Base-by-base conservation (phyloP, 2,888 invertebrate genomes). In the Morpho helenor region DNA sequence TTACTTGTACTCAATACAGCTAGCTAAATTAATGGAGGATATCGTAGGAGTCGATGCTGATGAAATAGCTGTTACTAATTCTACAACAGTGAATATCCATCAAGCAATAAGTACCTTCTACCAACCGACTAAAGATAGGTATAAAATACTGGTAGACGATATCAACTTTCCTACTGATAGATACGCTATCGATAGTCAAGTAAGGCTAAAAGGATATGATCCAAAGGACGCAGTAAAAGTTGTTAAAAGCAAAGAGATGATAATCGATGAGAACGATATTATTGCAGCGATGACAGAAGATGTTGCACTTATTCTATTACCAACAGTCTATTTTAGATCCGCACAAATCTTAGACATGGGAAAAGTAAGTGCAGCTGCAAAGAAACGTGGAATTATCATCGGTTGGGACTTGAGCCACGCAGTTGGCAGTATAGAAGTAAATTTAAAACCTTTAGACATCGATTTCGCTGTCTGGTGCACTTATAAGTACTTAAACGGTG, bases 381-480 rank as follows among this genome's bases (percentile, higher is more conserved):
- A 73, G 63, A 67, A 79, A 52, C 66, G 73, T 44, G 74, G 69
- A 2, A 85, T 87, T 23, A 66, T 80, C 1, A 78, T 88, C 0
- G 88, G 88, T 1, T 88, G 87, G 87, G 88, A 88, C 52, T 65
- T 87, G 2, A 78, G 84, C 40, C 88, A 88, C 23, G 86, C 80
- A 0, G 76, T 79, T 7, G 88, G 88, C 0, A 75, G 76, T 2
- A 61, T 87, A 2, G 81, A 84, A 62, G 68, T 87, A 0, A 75
- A 87, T 70, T 65, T 88, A 4, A 81, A 80, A 46, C 66, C 73
- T 10, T n/a, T 85, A 3, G 81, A 87, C 57, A 69, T 76, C 22
- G 88, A 88, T 64, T 88, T 87, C 60, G 88, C 87, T 0, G 68
- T 87, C 6, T 87, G 87, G 88, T 87, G 87, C 57, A 87, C 84